Evolutionary conservation across 2,797 vertebrate species (phyloP).

Genomic region (Triplophysa bombifrons): DNA sequence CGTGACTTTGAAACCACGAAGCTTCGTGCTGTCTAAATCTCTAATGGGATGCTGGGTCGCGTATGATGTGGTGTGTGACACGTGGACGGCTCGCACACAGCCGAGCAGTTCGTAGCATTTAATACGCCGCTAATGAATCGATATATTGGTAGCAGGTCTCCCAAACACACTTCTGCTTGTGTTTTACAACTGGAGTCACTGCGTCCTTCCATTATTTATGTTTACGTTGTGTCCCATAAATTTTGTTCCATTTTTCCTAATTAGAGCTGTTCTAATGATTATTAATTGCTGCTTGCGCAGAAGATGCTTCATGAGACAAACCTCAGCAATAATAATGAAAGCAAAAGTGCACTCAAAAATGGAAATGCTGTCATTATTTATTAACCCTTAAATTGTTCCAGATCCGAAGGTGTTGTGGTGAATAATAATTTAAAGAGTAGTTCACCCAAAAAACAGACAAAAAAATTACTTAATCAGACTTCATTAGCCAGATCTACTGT

Average conservation of each 20-base stretch:
- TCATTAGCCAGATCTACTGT: not conserved
- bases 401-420: not conserved
- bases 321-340: not conserved
- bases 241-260: slow-evolving; percentile 60
- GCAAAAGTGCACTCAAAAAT: not conserved
- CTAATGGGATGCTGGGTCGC: slow-evolving; percentile 36
- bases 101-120: slow-evolving; percentile 10
- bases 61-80: slow-evolving; percentile 26
- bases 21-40: slow-evolving; percentile 47
- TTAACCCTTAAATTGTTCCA: not conserved
- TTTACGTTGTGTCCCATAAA: slow-evolving; percentile 58
- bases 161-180: slow-evolving; percentile 21
- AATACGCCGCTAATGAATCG: slow-evolving; percentile 22
- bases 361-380: not conserved
- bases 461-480: slow-evolving; percentile 1
- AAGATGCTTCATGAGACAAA: slow-evolving; percentile 62
- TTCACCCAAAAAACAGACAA: not conserved
- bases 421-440: too few species aligned
- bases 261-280: slow-evolving; percentile 60
- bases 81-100: not conserved
- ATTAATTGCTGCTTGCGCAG: slow-evolving; percentile 63
- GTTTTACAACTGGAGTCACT: not conserved
- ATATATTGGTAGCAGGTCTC: slow-evolving; percentile 27
- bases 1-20: slow-evolving; percentile 38
- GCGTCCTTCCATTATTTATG: slow-evolving; percentile 56